phyloP scores from a whole-genome alignment of 2,113 vertebrate genomes.

The Aepyceros melampus region DNA sequence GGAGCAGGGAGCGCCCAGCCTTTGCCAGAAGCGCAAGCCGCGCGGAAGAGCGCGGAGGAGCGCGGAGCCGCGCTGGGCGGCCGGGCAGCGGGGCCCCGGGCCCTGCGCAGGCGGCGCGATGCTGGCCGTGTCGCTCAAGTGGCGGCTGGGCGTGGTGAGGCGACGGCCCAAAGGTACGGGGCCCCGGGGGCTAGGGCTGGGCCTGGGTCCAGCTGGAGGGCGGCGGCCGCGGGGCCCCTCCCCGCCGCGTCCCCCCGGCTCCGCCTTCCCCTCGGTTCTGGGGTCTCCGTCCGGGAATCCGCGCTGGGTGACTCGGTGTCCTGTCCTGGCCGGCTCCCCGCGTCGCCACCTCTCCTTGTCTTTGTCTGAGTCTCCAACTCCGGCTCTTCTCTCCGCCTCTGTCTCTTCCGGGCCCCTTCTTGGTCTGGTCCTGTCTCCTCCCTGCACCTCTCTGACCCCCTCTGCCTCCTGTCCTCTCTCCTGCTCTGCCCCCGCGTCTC shows the following conservation, averaged over 20 bases:
- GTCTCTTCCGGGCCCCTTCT: background rate
- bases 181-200: background rate
- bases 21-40: conserved; percentile 11
- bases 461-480: background rate
- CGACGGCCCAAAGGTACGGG: conserved; percentile 85
- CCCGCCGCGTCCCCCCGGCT: background rate
- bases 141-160: conserved; percentile 90
- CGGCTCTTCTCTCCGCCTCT: background rate
- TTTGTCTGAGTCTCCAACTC: background rate
- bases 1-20: conserved; percentile 51
- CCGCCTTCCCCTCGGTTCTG: background rate
- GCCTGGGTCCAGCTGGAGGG: background rate
- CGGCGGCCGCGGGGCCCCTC: background rate
- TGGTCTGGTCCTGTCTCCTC: background rate
- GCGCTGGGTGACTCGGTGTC: background rate
- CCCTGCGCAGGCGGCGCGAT: conserved; percentile 69
- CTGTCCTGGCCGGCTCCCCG: background rate
- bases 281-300: background rate
- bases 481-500: background rate
- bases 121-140: conserved; percentile 91
- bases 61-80: background rate
- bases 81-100: conserved; percentile 54
- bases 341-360: background rate
- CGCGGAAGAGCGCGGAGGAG: background rate
- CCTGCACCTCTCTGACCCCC: too few species aligned